A percentile compares a stretch with the other conserved stretches of the same genome.
phyloP scores from a whole-genome alignment of 2,888 invertebrate species.

The Subacronicta megacephala region DNA sequence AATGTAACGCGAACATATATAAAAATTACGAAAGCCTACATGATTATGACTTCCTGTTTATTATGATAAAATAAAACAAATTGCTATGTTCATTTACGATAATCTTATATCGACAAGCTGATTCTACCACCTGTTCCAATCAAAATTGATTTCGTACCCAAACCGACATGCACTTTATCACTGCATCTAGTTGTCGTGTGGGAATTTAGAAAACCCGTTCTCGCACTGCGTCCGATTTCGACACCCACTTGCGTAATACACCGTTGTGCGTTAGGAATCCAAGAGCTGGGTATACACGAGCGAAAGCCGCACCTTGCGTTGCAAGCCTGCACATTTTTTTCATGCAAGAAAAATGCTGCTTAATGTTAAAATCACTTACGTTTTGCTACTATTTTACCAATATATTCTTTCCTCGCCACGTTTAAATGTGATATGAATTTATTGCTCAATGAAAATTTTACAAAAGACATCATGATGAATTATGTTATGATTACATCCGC shows the following conservation, averaged over 20 bases:
- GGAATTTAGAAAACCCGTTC: conserved; percentile 67
- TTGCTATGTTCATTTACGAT: neutral
- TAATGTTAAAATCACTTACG: too few relatives aligned
- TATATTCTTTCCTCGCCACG: neutral
- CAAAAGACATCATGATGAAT: conserved; percentile 10
- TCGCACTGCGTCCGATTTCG: conserved; percentile 59
- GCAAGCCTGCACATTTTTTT: conserved; percentile 19
- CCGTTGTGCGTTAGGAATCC: conserved; percentile 37
- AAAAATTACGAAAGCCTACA: neutral
- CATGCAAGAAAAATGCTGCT: conserved; percentile 7
- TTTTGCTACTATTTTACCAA: too few relatives aligned
- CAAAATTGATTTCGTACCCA: conserved; percentile 22
- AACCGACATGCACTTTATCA: conserved; percentile 50
- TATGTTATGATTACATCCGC: conserved; percentile 14
- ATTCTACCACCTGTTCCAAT: conserved; percentile 22
- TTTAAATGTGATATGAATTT: neutral
- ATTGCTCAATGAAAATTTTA: neutral
- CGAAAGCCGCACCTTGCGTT: conserved; percentile 29
- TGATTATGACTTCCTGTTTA: neutral
- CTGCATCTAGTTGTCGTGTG: conserved; percentile 58
- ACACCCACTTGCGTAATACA: conserved; percentile 61
- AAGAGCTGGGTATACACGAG: conserved; percentile 48
- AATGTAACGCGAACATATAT: neutral
- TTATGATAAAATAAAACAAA: neutral
- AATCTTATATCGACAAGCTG: conserved; percentile 25